Base-by-base conservation (phyloP, 2,113 vertebrate genomes). In the Sorex araneus region DNA sequence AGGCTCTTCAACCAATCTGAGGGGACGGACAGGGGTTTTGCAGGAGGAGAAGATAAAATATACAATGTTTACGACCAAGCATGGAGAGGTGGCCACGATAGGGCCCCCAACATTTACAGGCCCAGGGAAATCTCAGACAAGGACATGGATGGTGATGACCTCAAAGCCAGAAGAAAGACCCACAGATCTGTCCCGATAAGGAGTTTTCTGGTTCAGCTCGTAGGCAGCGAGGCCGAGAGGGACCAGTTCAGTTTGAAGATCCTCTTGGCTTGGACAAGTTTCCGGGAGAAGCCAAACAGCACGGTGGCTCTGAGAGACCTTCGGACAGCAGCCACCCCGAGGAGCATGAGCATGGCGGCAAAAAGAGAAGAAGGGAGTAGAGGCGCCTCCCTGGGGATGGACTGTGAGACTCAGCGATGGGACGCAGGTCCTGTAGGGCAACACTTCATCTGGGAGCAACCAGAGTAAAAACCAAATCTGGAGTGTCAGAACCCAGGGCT, bases 31-130 rank as follows among this genome's bases (percentile, higher is more conserved):
- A 99, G 99, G 32, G 99, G 99, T 89, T 99, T 99, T 97, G 99
- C 98, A 36, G 99, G 98, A 30, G 99, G 99, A 94, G 99, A 99
- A 93, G 99, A 99, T 87, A 99, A 99, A 95, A 97, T 98, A 21
- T 99, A 99, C 88, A 99, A 99, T 54, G 99, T 99, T 89, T 99
- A 99, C 45, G 99, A 99, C 96, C 98, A 99, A 94, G 99, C 99
- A 2, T 99, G 99, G 98, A 98, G 98, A 96, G 97, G 98, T 54
- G 98, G 98, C 92, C 98, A 99, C 97, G 99, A 99, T 94, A 99
- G 99, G 99, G 99, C 99, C 27, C 98, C 99, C 80, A 99, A 98
- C 93, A 99, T 99, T 95, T 99, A 99, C 97, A 98, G 99, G 84
- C 99, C 99, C 80, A 99, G 98, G 97, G 99, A 99, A 98, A 99